These are phyloP conservation scores for Panorpa germanica DNA, from an alignment of 2,888 invertebrate species.

Conservation along the genomic window DNA sequence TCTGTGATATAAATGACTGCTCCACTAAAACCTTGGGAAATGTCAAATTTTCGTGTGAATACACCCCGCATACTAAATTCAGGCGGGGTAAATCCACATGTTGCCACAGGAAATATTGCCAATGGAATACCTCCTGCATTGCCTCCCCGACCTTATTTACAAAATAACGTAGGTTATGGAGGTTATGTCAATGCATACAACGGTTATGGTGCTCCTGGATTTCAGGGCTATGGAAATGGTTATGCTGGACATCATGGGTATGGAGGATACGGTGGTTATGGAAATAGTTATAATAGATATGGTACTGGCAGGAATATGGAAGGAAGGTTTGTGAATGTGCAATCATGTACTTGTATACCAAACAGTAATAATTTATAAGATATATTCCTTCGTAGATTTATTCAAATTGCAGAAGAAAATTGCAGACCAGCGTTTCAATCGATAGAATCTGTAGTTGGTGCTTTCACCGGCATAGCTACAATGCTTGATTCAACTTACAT, in stretches of 20 bases:
- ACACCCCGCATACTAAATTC: no score
- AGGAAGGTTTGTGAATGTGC: constrained; percentile 17
- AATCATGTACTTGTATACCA: no score
- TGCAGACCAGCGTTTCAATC: constrained; percentile 87
- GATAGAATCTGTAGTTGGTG: constrained; percentile 79
- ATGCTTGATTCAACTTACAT: constrained; percentile 95
- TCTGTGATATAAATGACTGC: no score
- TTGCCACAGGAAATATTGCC: no score
- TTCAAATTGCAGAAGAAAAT: constrained; percentile 78
- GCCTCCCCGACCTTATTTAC: no score
- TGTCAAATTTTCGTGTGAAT: no score
- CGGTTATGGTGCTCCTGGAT: constrained; percentile 14
- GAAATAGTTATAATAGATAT: constrained; percentile 17
- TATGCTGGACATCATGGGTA: constrained; percentile 19
- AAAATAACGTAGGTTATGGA: no score
- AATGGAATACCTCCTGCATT: no score
- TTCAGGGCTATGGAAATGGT: constrained; percentile 16
- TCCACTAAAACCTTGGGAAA: no score
- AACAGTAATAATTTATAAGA: no score
- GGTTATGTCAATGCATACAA: constrained; percentile 16
- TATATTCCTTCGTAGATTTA: constrained; percentile 35
- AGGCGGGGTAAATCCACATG: no score
- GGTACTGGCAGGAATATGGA: constrained; percentile 17
- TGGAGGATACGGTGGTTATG: constrained; percentile 13
- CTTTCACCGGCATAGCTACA: constrained; percentile 85